A percentile compares a stretch with the other conserved stretches of the same genome.
Evolutionary conservation across 1,140 invertebrate species (phyloP).

Genomic region (Drosophila navojoa): DNA sequence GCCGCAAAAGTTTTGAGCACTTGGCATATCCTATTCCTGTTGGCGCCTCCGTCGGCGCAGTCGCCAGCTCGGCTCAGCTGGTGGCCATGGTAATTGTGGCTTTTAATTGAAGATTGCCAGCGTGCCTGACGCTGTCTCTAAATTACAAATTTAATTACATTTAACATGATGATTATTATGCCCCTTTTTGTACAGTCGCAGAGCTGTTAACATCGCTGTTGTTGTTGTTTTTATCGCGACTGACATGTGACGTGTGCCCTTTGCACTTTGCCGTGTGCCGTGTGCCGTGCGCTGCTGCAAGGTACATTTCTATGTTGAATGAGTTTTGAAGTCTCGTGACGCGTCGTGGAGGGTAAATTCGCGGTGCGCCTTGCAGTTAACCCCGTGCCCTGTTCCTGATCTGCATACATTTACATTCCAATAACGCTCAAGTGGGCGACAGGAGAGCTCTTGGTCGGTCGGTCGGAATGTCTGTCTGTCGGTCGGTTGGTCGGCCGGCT

Average conservation of each 20-base stretch:
- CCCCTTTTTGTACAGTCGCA: neutral
- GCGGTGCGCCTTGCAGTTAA: slow-evolving; percentile 16
- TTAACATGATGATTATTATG: slow-evolving; percentile 74
- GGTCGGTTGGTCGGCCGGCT: slow-evolving; percentile 16
- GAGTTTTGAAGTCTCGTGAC: slow-evolving; percentile 75
- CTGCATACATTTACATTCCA: slow-evolving; percentile 82
- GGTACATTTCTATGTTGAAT: slow-evolving; percentile 53
- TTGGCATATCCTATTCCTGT: slow-evolving; percentile 79
- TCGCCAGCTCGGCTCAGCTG: slow-evolving; percentile 33
- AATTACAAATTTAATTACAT: slow-evolving; percentile 83
- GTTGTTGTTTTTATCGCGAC: slow-evolving; percentile 11
- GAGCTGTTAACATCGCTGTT: slow-evolving; percentile 4
- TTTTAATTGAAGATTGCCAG: slow-evolving; percentile 79
- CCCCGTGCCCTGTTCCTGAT: slow-evolving; percentile 60
- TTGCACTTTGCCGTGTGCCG: neutral
- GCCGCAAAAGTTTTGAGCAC: slow-evolving; percentile 76
- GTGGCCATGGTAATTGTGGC: slow-evolving; percentile 70
- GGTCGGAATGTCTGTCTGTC: slow-evolving; percentile 15
- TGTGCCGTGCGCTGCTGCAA: neutral
- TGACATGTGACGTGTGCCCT: slow-evolving; percentile 27
- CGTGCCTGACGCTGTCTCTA: slow-evolving; percentile 58
- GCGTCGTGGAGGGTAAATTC: slow-evolving; percentile 39
- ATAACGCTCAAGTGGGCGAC: slow-evolving; percentile 79
- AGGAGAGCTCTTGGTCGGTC: slow-evolving; percentile 67
- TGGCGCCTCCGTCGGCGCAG: no score